These are phyloP conservation scores for Lasiurus cinereus DNA, from an alignment of 2,113 vertebrate species.

Conservation along the genomic window DNA sequence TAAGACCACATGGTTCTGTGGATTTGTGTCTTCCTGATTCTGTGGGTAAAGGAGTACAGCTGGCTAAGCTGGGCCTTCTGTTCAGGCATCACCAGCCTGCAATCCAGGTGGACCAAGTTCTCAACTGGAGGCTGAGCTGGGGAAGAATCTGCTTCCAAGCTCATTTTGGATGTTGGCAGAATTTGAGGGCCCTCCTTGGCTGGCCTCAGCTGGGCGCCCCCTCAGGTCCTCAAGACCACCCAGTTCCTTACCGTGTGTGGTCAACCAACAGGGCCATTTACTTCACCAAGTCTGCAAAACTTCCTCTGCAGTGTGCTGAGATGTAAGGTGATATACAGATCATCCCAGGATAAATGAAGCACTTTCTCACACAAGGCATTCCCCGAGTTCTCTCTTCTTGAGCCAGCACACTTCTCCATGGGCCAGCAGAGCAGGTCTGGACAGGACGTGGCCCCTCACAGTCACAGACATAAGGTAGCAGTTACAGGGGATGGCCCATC, in stretches of 20 bases:
- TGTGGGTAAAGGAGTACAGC: neutral
- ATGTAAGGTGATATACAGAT: neutral
- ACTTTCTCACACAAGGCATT: neutral
- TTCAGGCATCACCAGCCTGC: neutral
- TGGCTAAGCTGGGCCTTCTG: too few relatives aligned
- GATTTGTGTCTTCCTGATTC: neutral
- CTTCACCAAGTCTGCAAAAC: fast-evolving
- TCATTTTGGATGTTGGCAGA: neutral
- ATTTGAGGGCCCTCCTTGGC: neutral
- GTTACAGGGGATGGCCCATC: neutral
- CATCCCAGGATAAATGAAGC: neutral
- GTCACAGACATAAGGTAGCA: neutral
- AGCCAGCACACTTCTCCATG: neutral
- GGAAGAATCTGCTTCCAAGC: neutral
- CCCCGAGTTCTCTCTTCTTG: neutral
- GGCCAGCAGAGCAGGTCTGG: neutral
- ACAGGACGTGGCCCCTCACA: neutral
- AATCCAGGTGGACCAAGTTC: neutral
- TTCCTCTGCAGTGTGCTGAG: too few relatives aligned
- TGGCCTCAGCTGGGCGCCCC: neutral
- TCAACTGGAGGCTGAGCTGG: neutral
- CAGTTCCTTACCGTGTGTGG: fast-evolving
- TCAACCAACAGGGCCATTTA: fast-evolving
- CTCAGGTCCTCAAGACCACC: neutral
- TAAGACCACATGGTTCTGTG: too few relatives aligned